Percentiles rank a stretch among this genome's conserved stretches.
Evolutionary conservation across 2,113 vertebrate genomes (phyloP).

Genomic region (Montifringilla adamsi): DNA sequence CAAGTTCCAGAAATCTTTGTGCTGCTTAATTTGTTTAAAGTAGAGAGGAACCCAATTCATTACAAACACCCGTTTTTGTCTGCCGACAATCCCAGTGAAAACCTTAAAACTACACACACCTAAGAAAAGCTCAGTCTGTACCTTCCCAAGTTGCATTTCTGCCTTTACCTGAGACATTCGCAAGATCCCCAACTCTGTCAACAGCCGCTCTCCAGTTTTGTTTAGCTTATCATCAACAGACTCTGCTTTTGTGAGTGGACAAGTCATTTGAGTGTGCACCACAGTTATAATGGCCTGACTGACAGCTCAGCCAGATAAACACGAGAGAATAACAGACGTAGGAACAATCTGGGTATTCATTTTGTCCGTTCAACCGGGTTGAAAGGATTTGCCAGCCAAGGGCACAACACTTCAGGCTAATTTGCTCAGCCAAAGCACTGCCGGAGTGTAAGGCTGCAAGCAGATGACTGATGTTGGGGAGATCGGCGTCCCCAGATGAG

Average conservation of each 20-base stretch:
- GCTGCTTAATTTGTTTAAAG: conserved; percentile 19
- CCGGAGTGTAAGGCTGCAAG: conserved; percentile 61
- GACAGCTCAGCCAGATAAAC: conserved; percentile 85
- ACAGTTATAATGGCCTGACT: conserved; percentile 82
- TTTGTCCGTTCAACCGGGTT: conserved; percentile 82
- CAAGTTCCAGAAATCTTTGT: background rate
- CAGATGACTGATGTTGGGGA: conserved; percentile 62
- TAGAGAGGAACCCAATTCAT: background rate
- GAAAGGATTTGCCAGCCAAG: conserved; percentile 89
- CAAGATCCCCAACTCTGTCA: conserved; percentile 56
- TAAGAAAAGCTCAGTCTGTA: background rate
- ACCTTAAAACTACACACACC: background rate
- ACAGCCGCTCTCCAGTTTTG: conserved; percentile 60
- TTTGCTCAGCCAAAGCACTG: conserved; percentile 79
- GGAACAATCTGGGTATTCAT: conserved; percentile 82
- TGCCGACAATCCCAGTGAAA: background rate
- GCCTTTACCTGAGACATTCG: conserved; percentile 45
- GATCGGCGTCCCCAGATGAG: conserved; percentile 22
- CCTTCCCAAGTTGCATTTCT: conserved; percentile 12
- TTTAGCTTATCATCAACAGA: conserved; percentile 77
- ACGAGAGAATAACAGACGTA: conserved; percentile 74
- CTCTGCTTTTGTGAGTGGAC: conserved; percentile 77
- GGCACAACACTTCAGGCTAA: conserved; percentile 85
- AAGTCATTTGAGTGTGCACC: conserved; percentile 80
- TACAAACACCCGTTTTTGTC: background rate